Conservation (phyloP, 2,797 vertebrate species). For the Taenioides sp. region DNA sequence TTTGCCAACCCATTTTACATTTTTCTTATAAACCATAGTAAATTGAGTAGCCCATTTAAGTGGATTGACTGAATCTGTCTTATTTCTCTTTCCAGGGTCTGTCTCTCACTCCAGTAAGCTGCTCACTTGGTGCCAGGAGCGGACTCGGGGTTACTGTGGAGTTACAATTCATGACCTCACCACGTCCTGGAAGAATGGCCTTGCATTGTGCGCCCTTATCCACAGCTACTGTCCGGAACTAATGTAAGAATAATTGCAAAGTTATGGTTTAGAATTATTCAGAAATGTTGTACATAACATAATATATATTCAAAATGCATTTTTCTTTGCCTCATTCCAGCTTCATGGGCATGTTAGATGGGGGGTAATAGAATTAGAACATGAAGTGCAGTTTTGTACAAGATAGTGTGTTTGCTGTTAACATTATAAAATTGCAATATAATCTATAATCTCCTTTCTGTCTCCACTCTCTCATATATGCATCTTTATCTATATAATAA, state of each 20-base stretch:
- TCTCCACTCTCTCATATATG: no score
- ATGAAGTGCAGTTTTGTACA: no score
- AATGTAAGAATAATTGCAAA: conserved; percentile 78
- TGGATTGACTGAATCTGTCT: not conserved
- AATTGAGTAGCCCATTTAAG: not conserved
- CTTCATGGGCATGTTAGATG: no score
- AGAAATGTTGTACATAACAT: not conserved
- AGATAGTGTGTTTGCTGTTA: no score
- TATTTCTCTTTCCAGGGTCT: conserved; percentile 75
- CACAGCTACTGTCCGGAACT: conserved; percentile 89
- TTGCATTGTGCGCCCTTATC: conserved; percentile 92
- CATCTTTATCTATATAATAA: no score
- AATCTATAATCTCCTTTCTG: no score
- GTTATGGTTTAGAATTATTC: not conserved
- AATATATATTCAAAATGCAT: not conserved
- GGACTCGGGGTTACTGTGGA: conserved; percentile 84
- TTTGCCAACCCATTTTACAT: not conserved
- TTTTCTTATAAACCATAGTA: not conserved
- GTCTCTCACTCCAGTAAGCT: conserved; percentile 87
- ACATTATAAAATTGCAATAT: no score
- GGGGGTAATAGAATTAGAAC: no score
- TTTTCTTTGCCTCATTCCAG: no score
- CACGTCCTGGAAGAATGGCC: conserved; percentile 91
- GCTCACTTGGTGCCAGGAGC: conserved; percentile 91
- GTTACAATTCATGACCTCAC: conserved; percentile 88